A percentile compares a stretch with the other conserved stretches of the same genome.
These are phyloP conservation scores for Itoplectis maculator DNA, from an alignment of 2,888 invertebrate genomes.

Conservation along the genomic window DNA sequence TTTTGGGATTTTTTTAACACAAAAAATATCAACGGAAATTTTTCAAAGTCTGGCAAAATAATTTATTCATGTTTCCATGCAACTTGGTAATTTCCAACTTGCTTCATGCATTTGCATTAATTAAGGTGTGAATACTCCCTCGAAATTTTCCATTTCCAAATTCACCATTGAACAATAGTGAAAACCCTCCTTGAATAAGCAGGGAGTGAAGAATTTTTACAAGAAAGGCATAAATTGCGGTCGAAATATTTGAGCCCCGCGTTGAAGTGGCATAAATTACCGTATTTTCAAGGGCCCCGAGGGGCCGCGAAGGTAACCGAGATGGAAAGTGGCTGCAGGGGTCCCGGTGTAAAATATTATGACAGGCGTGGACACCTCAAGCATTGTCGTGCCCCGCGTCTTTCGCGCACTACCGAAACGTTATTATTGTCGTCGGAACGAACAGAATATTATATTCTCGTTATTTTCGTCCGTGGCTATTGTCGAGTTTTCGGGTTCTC, in stretches of 20 bases:
- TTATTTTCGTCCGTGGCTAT: conserved; percentile 6
- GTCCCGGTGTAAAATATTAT: conserved; percentile 59
- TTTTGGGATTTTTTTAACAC: too few species aligned
- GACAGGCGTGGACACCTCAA: conserved; percentile 64
- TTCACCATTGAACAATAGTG: background rate
- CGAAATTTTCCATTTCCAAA: conserved; percentile 8
- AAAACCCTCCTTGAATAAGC: background rate
- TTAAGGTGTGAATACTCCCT: too few species aligned
- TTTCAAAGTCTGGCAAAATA: too few species aligned
- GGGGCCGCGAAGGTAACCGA: conserved; percentile 26
- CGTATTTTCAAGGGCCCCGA: conserved; percentile 23
- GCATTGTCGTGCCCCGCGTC: conserved; percentile 50
- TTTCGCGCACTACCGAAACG: conserved; percentile 41
- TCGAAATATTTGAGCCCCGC: conserved; percentile 45
- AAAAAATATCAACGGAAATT: too few species aligned
- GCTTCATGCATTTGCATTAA: too few species aligned
- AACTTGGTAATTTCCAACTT: too few species aligned
- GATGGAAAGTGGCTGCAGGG: conserved; percentile 32
- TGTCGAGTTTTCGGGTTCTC: conserved; percentile 6
- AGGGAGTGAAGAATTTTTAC: conserved; percentile 21
- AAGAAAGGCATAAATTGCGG: conserved; percentile 47
- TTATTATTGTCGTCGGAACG: background rate
- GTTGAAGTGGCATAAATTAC: conserved; percentile 53
- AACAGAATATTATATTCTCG: conserved; percentile 32
- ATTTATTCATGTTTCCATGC: too few species aligned